Base-by-base conservation (phyloP, 2,113 vertebrate species). In the Gila orcuttii region DNA sequence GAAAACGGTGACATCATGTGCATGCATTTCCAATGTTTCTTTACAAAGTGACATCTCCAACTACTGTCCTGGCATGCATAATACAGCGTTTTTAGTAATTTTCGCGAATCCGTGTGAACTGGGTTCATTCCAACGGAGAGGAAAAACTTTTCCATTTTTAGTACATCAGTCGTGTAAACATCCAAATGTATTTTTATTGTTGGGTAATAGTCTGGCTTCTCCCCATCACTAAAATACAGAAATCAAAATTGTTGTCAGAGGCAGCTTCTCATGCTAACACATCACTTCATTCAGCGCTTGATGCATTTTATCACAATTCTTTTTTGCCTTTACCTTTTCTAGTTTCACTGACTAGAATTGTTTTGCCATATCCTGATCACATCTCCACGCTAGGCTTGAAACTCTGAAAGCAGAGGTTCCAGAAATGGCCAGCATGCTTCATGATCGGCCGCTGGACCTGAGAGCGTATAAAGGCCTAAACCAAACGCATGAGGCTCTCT, bases 401-500 rank as follows among this genome's bases (percentile, higher is more conserved):
- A 55, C 83, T 77, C 50, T 62, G 47, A 64, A 66, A 50, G 36
- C 74, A 86, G 66, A 82, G 36, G 80, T 83, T 83, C 84, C 71
- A 71, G 84, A 84, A 52, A 39, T 80, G 57, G 84, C 25, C 66
- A 69, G 28, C 28, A 64, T 82, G 64, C 81, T 83, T 83, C 31
- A 64, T 45, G 57, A 39, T 74, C 9, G 19, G 11, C 74, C 9
- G n/a, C 47, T 76, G 47, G n/a, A 47, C 39, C 59, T 21, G 3
- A 66, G 59, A 81, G 79, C 25, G 1, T 1, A 45, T 52, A 17
- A 76, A 77, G 45, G 85, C 60, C 81, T 21, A 59, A 31, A 55
- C 36, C 45, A 66, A 85, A 79, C n/a, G 86, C 86, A 80, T 86
- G 88, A 87, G 47, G 85, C 74, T 66, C 39, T 50, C 73, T 87